Conservation (phyloP, 2,113 vertebrate species). For the Lanius ludovicianus region DNA sequence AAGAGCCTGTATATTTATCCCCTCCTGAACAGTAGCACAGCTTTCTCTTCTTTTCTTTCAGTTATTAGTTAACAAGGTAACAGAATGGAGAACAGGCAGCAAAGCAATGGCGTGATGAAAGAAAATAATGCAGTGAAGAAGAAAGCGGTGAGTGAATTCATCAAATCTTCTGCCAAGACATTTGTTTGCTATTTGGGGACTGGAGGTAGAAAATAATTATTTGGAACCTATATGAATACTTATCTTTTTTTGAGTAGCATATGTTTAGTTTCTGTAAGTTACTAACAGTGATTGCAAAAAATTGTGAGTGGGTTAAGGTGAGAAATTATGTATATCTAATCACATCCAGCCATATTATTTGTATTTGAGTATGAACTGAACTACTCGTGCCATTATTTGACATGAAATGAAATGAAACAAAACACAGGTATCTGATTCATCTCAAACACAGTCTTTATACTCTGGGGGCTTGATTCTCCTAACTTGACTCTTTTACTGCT, state of each 20-base stretch:
- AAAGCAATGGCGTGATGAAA: neutral
- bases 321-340: neutral
- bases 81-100: slow-evolving; percentile 30
- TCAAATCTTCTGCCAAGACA: neutral
- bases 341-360: neutral
- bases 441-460: neutral
- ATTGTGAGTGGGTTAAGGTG: neutral
- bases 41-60: neutral
- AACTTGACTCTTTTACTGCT: neutral
- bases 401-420: neutral
- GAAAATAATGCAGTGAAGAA: neutral
- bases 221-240: neutral
- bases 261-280: neutral
- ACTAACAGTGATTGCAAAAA: neutral
- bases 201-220: neutral
- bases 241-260: neutral
- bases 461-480: neutral
- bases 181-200: neutral
- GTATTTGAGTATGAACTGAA: neutral
- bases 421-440: neutral
- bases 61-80: neutral
- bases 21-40: neutral
- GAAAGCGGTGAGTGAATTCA: slow-evolving; percentile 60
- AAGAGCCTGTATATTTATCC: neutral
- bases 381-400: neutral